Percentiles rank a stretch among this genome's conserved stretches.
These are phyloP conservation scores for Cliona cf. orientalis DNA, from an alignment of 37 sponge, comb jelly and placozoan species.

Conservation along the genomic window DNA sequence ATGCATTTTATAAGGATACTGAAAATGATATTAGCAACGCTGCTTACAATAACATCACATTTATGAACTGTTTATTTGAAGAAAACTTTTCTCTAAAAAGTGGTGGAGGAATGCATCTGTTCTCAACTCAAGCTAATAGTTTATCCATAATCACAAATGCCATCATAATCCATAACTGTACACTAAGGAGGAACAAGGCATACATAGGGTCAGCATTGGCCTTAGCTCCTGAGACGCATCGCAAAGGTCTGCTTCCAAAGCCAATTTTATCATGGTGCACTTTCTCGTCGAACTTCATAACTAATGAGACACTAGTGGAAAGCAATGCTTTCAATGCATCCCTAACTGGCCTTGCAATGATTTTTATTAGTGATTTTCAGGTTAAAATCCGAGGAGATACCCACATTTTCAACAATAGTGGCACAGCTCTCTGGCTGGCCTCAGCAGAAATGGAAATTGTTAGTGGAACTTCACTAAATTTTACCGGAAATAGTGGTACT, in stretches of 20 bases:
- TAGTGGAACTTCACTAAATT: neutral
- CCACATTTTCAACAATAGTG: neutral
- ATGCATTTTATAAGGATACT: neutral
- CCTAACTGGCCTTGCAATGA: neutral
- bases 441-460: neutral
- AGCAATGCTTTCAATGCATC: neutral
- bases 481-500: conserved; percentile 16
- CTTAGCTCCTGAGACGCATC: neutral
- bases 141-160: neutral
- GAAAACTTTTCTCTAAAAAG: neutral
- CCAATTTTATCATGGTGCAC: neutral
- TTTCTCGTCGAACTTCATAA: neutral
- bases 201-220: conserved; percentile 7
- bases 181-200: conserved; percentile 2
- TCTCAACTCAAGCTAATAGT: neutral
- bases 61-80: neutral
- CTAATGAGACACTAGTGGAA: neutral
- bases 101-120: conserved; percentile 7
- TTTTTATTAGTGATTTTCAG: neutral
- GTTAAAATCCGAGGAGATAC: conserved; percentile 2
- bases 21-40: neutral
- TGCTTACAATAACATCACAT: neutral
- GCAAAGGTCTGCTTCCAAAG: neutral
- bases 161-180: neutral
- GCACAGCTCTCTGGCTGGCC: conserved; percentile 4